Conservation (phyloP, 1,140 invertebrate genomes). For the Rhopalosiphum maidis region DNA sequence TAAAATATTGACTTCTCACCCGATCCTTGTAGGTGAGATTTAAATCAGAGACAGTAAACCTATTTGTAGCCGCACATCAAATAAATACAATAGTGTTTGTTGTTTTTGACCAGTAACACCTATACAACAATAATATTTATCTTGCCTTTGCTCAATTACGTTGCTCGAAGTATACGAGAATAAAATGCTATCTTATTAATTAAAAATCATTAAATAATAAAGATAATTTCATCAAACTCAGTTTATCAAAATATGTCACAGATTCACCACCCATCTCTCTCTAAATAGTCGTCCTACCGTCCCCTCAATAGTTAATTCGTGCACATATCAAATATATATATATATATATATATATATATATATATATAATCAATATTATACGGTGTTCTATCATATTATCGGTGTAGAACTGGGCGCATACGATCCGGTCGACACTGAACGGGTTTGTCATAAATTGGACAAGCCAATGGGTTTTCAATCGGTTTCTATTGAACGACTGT, state of each 20-base stretch:
- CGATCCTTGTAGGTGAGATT: background rate
- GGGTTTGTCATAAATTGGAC: background rate
- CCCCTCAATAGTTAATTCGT: background rate
- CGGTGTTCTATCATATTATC: no score
- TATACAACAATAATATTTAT: background rate
- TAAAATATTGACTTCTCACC: background rate
- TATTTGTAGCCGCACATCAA: background rate
- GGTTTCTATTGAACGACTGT: background rate
- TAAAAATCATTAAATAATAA: background rate
- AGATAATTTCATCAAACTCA: background rate
- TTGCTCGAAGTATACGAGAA: background rate
- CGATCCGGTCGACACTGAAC: background rate
- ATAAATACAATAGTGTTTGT: no score
- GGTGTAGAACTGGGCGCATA: background rate
- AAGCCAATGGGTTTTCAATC: constrained; percentile 31
- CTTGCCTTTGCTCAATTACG: background rate
- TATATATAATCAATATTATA: background rate
- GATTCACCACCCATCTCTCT: background rate
- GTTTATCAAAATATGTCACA: background rate
- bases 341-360: background rate
- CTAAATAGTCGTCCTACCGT: no score
- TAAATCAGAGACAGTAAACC: background rate
- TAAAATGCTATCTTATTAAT: background rate
- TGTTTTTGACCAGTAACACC: no score
- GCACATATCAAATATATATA: background rate